Evolutionary conservation across 1,140 invertebrate species (phyloP), one percentile per base, ranked within the genome.

Genomic region (Pseudomyrmex dendroicus): DNA sequence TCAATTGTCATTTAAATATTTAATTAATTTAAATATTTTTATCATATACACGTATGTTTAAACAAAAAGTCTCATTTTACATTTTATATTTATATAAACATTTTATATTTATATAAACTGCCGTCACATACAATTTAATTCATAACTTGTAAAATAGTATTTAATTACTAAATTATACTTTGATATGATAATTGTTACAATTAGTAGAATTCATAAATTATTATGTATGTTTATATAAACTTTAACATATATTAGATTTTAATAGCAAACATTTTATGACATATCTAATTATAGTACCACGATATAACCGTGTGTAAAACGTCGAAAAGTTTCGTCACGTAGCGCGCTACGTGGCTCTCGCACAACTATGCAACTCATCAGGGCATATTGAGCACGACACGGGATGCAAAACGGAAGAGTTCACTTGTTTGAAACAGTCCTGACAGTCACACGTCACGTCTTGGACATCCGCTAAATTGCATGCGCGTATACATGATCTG

Each of bases 401-500:
- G 20, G 8, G 44, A 63, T 12, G 13, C 68, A 7, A 50, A 44
- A 15, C 46, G 64, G 54, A 86, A 70, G 85, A 46, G 25, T 82
- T 66, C 2, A 9, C 57, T 44, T 52, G 48, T 83, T 83, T 62
- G n/a, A 64, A 83, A 54, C 20, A 12, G 22, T 56, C 57, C 52
- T 54, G 68, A 74, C 84, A 48, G 54, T 35, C 46, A 12, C 1
- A 0, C 4, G 20, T 62, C 22, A 25, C 46, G 48, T 46, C 54
- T 68, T 54, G 66, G 62, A 57, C 48, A 63, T 73, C 25, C 22
- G 50, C 44, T 83, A 76, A 76, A 87, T 86, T 86, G 61, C 50
- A 59, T 61, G 5, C 15, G 78, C 72, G 64, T 67, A 63, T 35
- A 35, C 62, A 44, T 15, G 12, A 8, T 25, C 54, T 64, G 57